Conservation (phyloP, 2,113 vertebrate genomes). For the Pandion haliaetus region DNA sequence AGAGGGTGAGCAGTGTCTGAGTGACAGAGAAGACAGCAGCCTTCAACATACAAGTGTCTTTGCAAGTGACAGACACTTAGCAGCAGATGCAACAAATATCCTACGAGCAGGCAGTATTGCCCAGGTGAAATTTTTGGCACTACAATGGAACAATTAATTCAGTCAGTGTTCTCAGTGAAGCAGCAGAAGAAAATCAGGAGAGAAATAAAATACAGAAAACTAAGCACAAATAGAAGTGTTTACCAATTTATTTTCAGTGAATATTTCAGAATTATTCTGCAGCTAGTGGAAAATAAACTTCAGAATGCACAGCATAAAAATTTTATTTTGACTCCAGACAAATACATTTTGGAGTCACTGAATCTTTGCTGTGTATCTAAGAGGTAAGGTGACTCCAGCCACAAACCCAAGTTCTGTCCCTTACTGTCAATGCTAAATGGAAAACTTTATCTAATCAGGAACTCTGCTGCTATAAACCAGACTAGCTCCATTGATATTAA, state of each 20-base stretch:
- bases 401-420: not conserved
- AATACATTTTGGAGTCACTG: not conserved
- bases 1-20: not conserved
- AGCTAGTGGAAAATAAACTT: not conserved
- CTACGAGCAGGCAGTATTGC: not conserved
- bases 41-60: not conserved
- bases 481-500: not conserved
- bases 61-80: not conserved
- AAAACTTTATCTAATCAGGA: not conserved
- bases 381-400: not conserved
- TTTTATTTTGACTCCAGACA: not conserved
- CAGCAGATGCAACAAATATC: not conserved
- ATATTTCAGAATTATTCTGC: not conserved
- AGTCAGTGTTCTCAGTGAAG: not conserved
- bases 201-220: not conserved
- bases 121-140: not conserved
- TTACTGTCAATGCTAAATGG: not conserved
- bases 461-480: not conserved
- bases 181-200: not conserved
- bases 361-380: not conserved
- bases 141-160: not conserved
- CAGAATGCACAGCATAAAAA: not conserved
- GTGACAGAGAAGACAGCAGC: not conserved
- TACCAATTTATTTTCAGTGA: not conserved
- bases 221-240: not conserved